Evolutionary conservation across 2,797 vertebrate genomes (phyloP).

Genomic region (Brachyrhaphis roseni): DNA sequence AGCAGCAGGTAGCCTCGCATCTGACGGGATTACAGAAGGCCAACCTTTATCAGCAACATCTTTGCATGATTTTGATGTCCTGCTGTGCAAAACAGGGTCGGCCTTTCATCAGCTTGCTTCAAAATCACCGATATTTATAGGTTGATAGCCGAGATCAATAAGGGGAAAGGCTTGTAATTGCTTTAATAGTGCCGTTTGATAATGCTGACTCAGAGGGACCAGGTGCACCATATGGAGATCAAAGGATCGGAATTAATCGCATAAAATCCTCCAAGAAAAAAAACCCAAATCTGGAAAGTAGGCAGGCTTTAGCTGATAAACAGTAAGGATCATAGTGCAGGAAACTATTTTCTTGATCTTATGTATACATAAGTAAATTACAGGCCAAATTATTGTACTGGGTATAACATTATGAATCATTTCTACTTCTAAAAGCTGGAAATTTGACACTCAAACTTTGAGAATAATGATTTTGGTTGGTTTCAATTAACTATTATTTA

Average conservation of each 20-base stretch:
- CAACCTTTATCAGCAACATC: conserved; percentile 5
- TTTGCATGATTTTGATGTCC: conserved; percentile 15
- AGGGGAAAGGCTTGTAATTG: conserved; percentile 6
- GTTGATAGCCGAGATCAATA: not conserved
- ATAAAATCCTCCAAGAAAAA: conserved; percentile 52
- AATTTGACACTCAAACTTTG: not conserved
- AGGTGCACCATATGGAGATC: conserved; percentile 70
- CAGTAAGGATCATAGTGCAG: not conserved
- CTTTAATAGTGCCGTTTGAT: conserved; percentile 33
- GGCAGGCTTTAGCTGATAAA: conserved; percentile 31
- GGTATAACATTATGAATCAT: not conserved
- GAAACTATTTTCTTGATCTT: conserved; percentile 1
- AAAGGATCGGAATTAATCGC: conserved; percentile 70
- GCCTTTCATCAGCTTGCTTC: not conserved
- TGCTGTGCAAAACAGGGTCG: not conserved
- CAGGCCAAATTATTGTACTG: not conserved
- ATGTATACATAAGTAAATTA: not conserved
- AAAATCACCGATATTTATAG: conserved; percentile 8
- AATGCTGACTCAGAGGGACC: conserved; percentile 41
- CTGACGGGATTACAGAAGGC: conserved; percentile 28
- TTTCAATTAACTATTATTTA: not conserved
- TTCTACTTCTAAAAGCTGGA: not conserved
- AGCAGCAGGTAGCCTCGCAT: conserved; percentile 24
- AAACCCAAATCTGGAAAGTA: conserved; percentile 25
- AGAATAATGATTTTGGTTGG: not conserved